phyloP scores from a whole-genome alignment of 2,888 invertebrate species.

The Megaustenia siamemsis region DNA sequence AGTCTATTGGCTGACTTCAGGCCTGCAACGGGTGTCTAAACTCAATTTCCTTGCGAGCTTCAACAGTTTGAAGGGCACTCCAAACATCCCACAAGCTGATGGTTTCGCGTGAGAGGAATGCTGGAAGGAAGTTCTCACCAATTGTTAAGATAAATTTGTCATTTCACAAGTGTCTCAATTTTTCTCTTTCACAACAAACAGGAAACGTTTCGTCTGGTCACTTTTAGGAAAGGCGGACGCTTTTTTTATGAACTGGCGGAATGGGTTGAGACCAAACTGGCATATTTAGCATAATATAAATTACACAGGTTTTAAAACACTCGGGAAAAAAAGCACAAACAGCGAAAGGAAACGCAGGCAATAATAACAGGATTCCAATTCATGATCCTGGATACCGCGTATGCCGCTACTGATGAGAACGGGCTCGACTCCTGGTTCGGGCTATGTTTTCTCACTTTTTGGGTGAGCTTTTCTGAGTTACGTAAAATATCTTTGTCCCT shows the following conservation, averaged over 20 bases:
- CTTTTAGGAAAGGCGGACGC: neutral
- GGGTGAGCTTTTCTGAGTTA: too few species aligned
- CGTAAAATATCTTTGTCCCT: too few species aligned
- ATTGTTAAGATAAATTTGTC: constrained; percentile 37
- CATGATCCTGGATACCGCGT: too few species aligned
- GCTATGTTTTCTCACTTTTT: too few species aligned
- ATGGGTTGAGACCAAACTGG: neutral
- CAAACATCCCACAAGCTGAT: constrained; percentile 13
- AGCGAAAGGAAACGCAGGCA: too few species aligned
- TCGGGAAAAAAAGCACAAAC: too few species aligned
- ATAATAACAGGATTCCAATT: too few species aligned
- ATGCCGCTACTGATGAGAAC: too few species aligned
- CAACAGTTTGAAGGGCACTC: constrained; percentile 37
- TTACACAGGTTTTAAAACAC: too few species aligned
- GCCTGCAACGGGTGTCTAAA: constrained; percentile 36
- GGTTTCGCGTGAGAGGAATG: constrained; percentile 44
- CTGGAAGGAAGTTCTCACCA: constrained; percentile 41
- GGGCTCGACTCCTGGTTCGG: too few species aligned
- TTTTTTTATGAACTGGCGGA: constrained; percentile 3
- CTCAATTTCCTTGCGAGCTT: constrained; percentile 44
- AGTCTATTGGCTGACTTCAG: constrained; percentile 44
- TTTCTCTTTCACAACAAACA: constrained; percentile 2
- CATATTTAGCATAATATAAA: neutral
- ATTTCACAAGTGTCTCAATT: constrained; percentile 32
- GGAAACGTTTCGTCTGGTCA: neutral